phyloP scores from a whole-genome alignment of 2,888 invertebrate species.

The Aquatica leii region DNA sequence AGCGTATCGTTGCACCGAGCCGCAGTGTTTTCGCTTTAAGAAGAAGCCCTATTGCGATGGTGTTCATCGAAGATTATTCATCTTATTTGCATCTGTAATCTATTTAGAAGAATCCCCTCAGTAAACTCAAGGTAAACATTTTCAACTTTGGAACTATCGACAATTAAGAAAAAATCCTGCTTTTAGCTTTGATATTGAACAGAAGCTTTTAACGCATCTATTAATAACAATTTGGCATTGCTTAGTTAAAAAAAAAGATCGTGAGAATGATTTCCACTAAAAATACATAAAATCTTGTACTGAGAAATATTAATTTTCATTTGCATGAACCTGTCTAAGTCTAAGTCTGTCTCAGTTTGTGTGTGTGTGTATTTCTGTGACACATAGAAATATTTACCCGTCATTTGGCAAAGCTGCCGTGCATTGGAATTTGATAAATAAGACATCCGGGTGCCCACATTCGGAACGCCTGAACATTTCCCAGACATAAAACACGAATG shows the following conservation, averaged over 20 bases:
- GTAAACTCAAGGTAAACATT: background rate
- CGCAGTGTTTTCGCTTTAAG: background rate
- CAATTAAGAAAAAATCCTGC: constrained; percentile 8
- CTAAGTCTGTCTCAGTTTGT: no score
- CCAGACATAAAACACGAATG: background rate
- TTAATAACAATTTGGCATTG: constrained; percentile 11
- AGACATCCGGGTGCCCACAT: background rate
- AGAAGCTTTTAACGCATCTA: constrained; percentile 14
- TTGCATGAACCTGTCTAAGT: no score
- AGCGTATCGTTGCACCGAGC: no score
- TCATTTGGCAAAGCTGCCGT: background rate
- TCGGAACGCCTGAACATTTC: background rate
- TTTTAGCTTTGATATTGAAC: constrained; percentile 27
- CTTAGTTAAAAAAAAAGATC: background rate
- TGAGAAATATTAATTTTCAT: no score
- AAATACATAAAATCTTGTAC: no score
- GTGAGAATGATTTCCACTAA: background rate
- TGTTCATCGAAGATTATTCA: background rate
- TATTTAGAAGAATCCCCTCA: background rate
- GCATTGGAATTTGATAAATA: background rate
- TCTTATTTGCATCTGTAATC: background rate
- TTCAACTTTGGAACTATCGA: no score
- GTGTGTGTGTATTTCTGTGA: background rate
- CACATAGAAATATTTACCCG: background rate
- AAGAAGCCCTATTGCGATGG: background rate